Percentiles rank a stretch among this genome's conserved stretches.
These are phyloP conservation scores for Prinia subflava DNA, from an alignment of 2,113 vertebrate species.

Conservation along the genomic window DNA sequence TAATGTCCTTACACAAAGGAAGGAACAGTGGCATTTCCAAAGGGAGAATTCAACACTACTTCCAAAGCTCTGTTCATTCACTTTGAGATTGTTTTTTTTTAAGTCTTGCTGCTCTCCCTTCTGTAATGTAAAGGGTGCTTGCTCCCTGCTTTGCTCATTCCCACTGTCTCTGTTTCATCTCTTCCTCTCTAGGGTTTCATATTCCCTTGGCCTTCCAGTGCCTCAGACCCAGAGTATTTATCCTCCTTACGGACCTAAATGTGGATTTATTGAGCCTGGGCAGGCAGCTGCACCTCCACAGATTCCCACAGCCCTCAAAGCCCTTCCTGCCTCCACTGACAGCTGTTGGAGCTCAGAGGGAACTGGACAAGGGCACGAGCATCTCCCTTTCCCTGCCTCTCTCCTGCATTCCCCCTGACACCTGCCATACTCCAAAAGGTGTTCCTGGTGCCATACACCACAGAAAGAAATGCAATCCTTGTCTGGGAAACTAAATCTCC, in stretches of 20 bases:
- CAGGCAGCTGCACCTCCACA: neutral
- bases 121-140: neutral
- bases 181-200: neutral
- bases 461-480: neutral
- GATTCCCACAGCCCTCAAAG: neutral
- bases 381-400: neutral
- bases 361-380: neutral
- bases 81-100: neutral
- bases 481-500: neutral
- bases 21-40: neutral
- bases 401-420: neutral
- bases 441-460: neutral
- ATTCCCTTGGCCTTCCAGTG: neutral
- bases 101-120: neutral
- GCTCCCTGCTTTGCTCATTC: neutral
- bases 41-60: neutral
- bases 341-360: neutral
- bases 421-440: neutral
- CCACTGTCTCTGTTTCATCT: neutral
- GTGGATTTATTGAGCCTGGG: neutral
- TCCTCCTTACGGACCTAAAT: neutral
- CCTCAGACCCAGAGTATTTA: neutral
- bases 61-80: neutral
- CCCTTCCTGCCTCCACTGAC: neutral
- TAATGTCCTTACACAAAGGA: neutral